Conservation (phyloP, 2,888 invertebrate species). For the Machimus rusticus region DNA sequence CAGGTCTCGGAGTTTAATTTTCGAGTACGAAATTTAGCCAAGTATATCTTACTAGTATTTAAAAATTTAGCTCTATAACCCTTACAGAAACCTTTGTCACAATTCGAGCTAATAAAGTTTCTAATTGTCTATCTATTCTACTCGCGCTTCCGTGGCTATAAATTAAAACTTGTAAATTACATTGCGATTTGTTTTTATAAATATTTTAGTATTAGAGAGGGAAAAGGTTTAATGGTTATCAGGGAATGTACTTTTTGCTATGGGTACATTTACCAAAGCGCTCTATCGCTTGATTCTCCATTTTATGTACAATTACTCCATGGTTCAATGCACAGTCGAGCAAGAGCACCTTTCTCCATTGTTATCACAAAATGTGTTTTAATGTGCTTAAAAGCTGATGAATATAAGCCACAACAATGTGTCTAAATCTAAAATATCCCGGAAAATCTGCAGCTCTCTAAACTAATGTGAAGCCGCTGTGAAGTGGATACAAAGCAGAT, state of each 20-base stretch:
- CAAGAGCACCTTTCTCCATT: background rate
- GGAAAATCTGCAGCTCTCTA: background rate
- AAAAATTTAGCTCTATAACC: background rate
- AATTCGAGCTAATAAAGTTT: background rate
- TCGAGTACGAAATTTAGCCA: background rate
- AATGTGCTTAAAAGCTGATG: background rate
- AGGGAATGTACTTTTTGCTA: background rate
- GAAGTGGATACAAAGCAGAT: conserved; percentile 1
- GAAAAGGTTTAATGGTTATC: background rate
- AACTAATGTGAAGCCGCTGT: background rate
- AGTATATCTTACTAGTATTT: background rate
- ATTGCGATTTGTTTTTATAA: background rate
- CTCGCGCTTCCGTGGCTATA: background rate
- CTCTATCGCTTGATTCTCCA: background rate
- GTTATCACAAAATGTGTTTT: background rate
- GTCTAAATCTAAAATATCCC: background rate
- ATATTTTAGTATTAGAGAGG: background rate
- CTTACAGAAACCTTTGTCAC: background rate
- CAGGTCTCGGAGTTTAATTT: background rate
- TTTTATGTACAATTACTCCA: background rate
- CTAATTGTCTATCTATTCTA: background rate
- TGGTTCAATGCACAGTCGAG: background rate
- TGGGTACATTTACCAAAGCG: background rate
- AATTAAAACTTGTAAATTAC: background rate
- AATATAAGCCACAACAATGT: background rate